Conservation (phyloP, 30 jellyfish, hydroid and myxozoan genomes). For the Rhopilema esculentum region DNA sequence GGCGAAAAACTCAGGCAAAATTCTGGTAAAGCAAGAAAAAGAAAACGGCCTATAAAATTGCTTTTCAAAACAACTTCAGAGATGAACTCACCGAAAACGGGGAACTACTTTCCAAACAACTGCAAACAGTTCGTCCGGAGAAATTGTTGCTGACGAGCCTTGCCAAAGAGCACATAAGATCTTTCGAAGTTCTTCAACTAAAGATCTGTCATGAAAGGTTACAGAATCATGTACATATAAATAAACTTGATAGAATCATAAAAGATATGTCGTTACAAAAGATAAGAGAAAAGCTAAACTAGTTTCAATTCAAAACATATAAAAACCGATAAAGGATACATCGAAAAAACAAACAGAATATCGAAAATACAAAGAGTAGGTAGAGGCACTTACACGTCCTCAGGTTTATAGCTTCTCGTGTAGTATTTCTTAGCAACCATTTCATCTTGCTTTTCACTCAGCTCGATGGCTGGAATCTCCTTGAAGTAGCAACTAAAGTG, state of each 20-base stretch:
- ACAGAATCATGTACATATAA: neutral
- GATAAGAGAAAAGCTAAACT: neutral
- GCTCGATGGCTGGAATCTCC: constrained; percentile 95
- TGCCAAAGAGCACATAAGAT: constrained; percentile 95
- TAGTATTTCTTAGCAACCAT: constrained; percentile 72
- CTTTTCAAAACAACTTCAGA: too few species aligned
- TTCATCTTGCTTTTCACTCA: constrained; percentile 76
- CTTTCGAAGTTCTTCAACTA: constrained; percentile 94
- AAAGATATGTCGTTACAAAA: neutral
- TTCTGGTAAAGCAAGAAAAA: too few species aligned
- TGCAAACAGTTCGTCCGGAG: constrained; percentile 92
- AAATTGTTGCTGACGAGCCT: constrained; percentile 85
- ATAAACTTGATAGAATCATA: too few species aligned
- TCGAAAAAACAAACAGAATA: too few species aligned
- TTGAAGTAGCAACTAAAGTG: constrained; percentile 96
- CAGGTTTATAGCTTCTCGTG: constrained; percentile 94
- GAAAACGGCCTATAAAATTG: too few species aligned
- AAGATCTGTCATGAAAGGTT: constrained; percentile 50
- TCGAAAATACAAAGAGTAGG: neutral
- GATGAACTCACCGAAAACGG: constrained; percentile 76
- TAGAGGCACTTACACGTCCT: constrained; percentile 75
- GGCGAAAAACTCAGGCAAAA: too few species aligned
- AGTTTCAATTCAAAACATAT: too few species aligned
- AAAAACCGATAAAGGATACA: neutral
- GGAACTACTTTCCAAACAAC: constrained; percentile 99